Conservation (phyloP, 2,888 invertebrate species). For the Fissipunctia ypsillon region DNA sequence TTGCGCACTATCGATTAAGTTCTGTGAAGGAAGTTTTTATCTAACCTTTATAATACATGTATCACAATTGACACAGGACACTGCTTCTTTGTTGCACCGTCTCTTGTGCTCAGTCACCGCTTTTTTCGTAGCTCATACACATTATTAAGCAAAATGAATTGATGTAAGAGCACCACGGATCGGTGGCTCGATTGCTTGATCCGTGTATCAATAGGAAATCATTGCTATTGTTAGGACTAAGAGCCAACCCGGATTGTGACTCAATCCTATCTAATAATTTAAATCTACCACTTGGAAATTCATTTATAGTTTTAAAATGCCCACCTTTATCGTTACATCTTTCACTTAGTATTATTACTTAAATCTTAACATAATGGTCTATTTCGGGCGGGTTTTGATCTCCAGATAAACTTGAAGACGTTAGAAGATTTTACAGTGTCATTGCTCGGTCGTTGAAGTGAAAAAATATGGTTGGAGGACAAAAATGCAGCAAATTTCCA, state of each 20-base stretch:
- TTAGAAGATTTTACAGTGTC: slow-evolving; percentile 47
- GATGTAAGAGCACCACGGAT: slow-evolving; percentile 59
- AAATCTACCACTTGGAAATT: slow-evolving; percentile 49
- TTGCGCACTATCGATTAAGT: slow-evolving; percentile 8
- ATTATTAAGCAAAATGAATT: slow-evolving; percentile 56
- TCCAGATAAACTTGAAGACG: slow-evolving; percentile 50
- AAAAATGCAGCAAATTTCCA: slow-evolving; percentile 50
- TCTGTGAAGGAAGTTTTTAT: slow-evolving; percentile 22
- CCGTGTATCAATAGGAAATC: slow-evolving; percentile 67
- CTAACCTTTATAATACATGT: slow-evolving; percentile 5
- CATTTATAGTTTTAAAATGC: slow-evolving; percentile 53
- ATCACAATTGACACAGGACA: not conserved
- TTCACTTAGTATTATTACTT: slow-evolving; percentile 53
- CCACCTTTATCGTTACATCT: slow-evolving; percentile 59
- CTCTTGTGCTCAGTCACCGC: slow-evolving; percentile 11
- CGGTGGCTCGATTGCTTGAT: slow-evolving; percentile 65
- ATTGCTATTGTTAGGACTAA: slow-evolving; percentile 70
- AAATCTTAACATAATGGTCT: slow-evolving; percentile 56
- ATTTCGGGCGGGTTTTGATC: slow-evolving; percentile 53
- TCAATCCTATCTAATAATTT: slow-evolving; percentile 52
- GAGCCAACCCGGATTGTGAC: slow-evolving; percentile 58
- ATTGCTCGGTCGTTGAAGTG: slow-evolving; percentile 47
- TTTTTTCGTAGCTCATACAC: slow-evolving; percentile 48
- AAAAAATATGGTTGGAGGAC: slow-evolving; percentile 29
- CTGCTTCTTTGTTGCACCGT: slow-evolving; percentile 11